Conservation (phyloP, 2,888 invertebrate genomes). For the Nezara viridula region DNA sequence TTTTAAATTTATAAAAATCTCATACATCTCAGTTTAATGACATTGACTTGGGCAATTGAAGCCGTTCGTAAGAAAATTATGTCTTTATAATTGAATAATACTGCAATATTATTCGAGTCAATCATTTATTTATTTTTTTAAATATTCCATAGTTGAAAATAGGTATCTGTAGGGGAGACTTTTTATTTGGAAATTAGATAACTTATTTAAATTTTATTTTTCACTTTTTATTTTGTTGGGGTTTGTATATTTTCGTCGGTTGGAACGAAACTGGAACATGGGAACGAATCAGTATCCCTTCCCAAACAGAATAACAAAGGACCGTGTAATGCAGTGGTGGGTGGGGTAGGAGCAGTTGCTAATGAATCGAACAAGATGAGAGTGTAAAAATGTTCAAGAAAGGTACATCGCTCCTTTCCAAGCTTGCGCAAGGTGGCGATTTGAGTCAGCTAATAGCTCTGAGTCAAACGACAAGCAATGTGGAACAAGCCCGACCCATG, state of each 20-base stretch:
- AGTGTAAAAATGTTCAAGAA: slow-evolving; percentile 24
- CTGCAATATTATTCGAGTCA: too few species aligned
- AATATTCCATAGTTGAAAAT: too few species aligned
- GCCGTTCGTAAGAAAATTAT: too few species aligned
- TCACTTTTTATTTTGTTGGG: background rate
- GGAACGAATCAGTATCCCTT: background rate
- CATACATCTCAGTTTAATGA: too few species aligned
- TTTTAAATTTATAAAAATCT: too few species aligned
- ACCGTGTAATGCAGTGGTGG: background rate
- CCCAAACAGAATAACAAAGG: background rate
- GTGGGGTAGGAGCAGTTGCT: background rate
- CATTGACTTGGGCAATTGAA: too few species aligned
- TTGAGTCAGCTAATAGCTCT: slow-evolving; percentile 49
- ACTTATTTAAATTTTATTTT: background rate
- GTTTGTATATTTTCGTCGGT: background rate
- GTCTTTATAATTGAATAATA: too few species aligned
- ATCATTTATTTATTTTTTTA: too few species aligned
- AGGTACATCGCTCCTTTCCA: slow-evolving; percentile 2
- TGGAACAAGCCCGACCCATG: slow-evolving; percentile 52
- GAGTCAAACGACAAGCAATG: slow-evolving; percentile 50
- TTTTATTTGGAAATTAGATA: too few species aligned
- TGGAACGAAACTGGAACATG: background rate
- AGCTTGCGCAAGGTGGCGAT: slow-evolving; percentile 47
- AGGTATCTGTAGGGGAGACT: too few species aligned
- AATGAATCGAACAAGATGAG: background rate